These are phyloP conservation scores for Zophobas atratus DNA, from an alignment of 1,140 invertebrate genomes.

Conservation along the genomic window DNA sequence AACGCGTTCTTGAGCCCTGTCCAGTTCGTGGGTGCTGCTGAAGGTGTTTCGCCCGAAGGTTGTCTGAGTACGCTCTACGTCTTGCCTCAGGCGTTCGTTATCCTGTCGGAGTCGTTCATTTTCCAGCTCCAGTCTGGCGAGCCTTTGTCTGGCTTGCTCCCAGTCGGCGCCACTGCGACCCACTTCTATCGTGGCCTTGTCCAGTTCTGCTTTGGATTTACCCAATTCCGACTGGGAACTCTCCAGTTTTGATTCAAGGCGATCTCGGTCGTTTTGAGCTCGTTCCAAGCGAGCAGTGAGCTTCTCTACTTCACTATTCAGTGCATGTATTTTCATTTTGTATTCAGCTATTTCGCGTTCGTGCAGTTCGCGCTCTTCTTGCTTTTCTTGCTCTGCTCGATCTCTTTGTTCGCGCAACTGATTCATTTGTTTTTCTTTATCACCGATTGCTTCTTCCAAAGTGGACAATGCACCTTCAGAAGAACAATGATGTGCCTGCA, in stretches of 20 bases:
- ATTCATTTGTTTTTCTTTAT: conserved; percentile 97
- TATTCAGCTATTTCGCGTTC: conserved; percentile 95
- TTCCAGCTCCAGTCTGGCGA: conserved; percentile 89
- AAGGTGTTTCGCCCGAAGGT: conserved; percentile 84
- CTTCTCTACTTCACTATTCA: conserved; percentile 94
- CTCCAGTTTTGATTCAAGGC: conserved; percentile 91
- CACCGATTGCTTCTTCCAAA: conserved; percentile 95
- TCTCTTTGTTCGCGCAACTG: conserved; percentile 84
- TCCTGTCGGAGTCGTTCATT: conserved; percentile 91
- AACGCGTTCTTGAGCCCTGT: conserved; percentile 86
- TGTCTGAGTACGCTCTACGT: conserved; percentile 83
- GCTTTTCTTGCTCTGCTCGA: conserved; percentile 95
- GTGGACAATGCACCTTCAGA: conserved; percentile 93
- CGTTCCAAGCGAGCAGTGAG: conserved; percentile 89
- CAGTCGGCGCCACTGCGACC: conserved; percentile 90
- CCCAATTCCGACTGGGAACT: conserved; percentile 93
- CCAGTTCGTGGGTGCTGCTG: conserved; percentile 58
- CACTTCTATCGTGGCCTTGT: conserved; percentile 91
- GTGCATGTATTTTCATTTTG: conserved; percentile 92
- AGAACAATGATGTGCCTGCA: conserved; percentile 94
- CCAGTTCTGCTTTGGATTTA: conserved; percentile 93
- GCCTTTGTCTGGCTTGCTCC: conserved; percentile 90
- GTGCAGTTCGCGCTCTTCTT: conserved; percentile 95
- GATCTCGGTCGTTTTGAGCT: conserved; percentile 90
- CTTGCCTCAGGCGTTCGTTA: conserved; percentile 86